Conservation (phyloP, 2,888 invertebrate genomes). For the Cantharis lateralis region DNA sequence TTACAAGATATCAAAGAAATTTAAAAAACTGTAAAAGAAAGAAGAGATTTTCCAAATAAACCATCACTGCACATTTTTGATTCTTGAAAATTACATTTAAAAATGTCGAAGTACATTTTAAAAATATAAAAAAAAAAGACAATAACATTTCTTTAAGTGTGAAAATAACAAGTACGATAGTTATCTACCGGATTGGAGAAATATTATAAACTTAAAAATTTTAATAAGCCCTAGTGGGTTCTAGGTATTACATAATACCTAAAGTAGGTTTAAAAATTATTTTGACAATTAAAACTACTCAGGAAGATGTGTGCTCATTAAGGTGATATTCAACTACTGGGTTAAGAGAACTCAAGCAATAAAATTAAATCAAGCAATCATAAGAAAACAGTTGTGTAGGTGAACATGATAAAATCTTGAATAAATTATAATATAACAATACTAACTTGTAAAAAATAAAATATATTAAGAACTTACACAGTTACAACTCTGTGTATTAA, state of each 20-base stretch:
- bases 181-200: too few species aligned
- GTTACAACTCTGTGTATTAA: background rate
- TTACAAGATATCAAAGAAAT: too few species aligned
- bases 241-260: background rate
- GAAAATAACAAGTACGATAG: too few species aligned
- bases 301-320: background rate
- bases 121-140: too few species aligned
- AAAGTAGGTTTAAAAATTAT: background rate
- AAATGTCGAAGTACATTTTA: too few species aligned
- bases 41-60: too few species aligned
- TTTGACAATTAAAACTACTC: background rate
- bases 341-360: conserved; percentile 2
- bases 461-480: background rate
- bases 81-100: too few species aligned
- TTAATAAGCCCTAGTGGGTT: background rate
- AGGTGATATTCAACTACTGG: background rate
- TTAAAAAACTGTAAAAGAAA: too few species aligned
- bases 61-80: too few species aligned
- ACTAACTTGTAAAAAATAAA: background rate
- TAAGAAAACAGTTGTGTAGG: conserved; percentile 1
- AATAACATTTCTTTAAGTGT: too few species aligned
- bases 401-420: background rate
- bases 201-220: background rate
- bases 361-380: background rate
- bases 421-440: conserved; percentile 2